These are phyloP conservation scores for Meloe dianella DNA, from an alignment of 2,888 invertebrate species.

Conservation along the genomic window DNA sequence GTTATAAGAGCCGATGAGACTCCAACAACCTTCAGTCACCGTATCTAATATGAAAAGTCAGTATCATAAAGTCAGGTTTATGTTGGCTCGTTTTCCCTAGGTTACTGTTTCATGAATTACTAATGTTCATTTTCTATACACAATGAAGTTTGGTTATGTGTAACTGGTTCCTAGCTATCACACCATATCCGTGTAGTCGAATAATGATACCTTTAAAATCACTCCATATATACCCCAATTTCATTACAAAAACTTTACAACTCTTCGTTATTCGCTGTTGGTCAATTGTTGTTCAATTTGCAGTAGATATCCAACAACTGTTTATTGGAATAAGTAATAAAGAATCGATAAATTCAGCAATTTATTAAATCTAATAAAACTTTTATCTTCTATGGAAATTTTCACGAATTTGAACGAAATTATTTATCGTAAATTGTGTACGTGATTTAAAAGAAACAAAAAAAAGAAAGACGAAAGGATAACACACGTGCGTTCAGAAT, in stretches of 20 bases:
- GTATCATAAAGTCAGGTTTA: slow-evolving; percentile 45
- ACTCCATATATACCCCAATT: neutral
- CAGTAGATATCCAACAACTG: neutral
- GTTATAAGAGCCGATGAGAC: neutral
- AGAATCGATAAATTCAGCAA: neutral
- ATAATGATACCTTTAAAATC: neutral
- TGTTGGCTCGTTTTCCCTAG: slow-evolving; percentile 41
- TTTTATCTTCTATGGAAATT: too few species aligned
- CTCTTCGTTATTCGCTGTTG: neutral
- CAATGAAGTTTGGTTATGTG: slow-evolving; percentile 40
- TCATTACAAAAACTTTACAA: neutral
- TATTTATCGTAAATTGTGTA: slow-evolving; percentile 2
- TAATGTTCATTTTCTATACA: slow-evolving; percentile 51
- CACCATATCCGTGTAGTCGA: neutral
- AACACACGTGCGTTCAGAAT: neutral
- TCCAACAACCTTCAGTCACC: neutral
- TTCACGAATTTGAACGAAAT: neutral
- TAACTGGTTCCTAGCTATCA: slow-evolving; percentile 1
- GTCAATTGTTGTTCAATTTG: neutral
- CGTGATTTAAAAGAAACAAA: neutral
- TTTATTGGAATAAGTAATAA: neutral
- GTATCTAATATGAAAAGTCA: slow-evolving; percentile 41
- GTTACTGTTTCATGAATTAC: slow-evolving; percentile 51
- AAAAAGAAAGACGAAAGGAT: neutral
- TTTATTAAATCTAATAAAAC: neutral